A percentile compares a stretch with the other conserved stretches of the same genome.
Evolutionary conservation across 2,797 vertebrate genomes (phyloP).

Genomic region (Sciaenops ocellatus): DNA sequence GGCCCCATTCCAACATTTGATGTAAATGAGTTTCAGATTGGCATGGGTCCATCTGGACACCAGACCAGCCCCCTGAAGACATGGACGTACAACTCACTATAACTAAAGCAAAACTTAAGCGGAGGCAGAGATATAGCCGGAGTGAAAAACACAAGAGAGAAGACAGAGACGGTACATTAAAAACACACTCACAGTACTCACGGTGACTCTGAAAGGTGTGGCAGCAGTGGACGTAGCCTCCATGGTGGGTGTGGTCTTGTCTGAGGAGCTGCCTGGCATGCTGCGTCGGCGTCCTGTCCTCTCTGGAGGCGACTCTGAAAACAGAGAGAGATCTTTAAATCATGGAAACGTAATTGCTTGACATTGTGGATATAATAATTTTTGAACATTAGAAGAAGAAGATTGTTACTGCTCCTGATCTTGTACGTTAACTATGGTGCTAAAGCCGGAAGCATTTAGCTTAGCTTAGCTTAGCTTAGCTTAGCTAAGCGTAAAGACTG

Average conservation of each 20-base stretch:
- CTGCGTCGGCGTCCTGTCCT: constrained; percentile 92
- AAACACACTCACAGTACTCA: constrained; percentile 83
- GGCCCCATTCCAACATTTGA: constrained; percentile 52
- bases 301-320: constrained; percentile 94
- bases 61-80: constrained; percentile 35
- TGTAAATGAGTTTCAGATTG: constrained; percentile 68
- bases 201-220: constrained; percentile 96
- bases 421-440: neutral
- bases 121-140: neutral
- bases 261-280: constrained; percentile 91
- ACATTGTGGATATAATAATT: no score
- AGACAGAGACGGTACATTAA: constrained; percentile 12
- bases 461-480: neutral
- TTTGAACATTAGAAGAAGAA: neutral
- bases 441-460: neutral
- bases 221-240: constrained; percentile 85
- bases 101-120: neutral
- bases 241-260: constrained; percentile 91
- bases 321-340: constrained; percentile 15
- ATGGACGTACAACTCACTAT: constrained; percentile 13
- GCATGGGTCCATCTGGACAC: constrained; percentile 63
- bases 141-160: constrained; percentile 4
- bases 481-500: neutral
- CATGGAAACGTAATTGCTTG: no score
- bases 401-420: neutral